These are phyloP conservation scores for Choristoneura rosaceana DNA, from an alignment of 2,888 invertebrate species.

Conservation along the genomic window DNA sequence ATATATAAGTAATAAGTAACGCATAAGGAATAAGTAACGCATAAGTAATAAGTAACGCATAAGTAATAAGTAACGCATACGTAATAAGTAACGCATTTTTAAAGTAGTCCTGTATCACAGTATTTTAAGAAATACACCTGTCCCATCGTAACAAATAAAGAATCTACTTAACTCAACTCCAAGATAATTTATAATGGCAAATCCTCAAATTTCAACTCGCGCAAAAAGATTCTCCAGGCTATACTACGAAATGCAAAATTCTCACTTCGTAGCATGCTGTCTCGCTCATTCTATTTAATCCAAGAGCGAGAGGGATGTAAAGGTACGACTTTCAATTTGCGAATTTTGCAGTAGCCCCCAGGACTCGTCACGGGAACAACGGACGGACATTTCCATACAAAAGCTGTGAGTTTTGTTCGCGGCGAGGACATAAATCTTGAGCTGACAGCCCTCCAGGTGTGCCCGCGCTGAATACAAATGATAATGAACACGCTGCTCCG, in stretches of 20 bases:
- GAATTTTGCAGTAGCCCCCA: too few species aligned
- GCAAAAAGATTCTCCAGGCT: constrained; percentile 47
- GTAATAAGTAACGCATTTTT: too few species aligned
- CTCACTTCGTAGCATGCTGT: too few species aligned
- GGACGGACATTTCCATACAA: constrained; percentile 69
- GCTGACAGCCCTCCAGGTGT: constrained; percentile 74
- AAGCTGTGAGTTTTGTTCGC: constrained; percentile 67
- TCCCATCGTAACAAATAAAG: not conserved
- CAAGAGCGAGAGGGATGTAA: too few species aligned
- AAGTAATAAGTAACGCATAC: too few species aligned
- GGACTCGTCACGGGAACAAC: constrained; percentile 47
- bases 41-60: too few species aligned
- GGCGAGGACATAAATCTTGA: constrained; percentile 71
- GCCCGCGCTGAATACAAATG: constrained; percentile 74
- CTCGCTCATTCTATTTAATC: too few species aligned
- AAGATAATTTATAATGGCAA: constrained; percentile 41
- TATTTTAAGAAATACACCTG: not conserved
- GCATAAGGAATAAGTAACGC: too few species aligned
- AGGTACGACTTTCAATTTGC: too few species aligned
- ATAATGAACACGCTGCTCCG: constrained; percentile 69
- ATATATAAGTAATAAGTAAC: too few species aligned
- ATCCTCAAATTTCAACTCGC: constrained; percentile 40
- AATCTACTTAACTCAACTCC: constrained; percentile 3
- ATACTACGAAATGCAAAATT: too few species aligned
- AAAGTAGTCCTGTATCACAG: too few species aligned